These are phyloP conservation scores for Nicator chloris DNA, from an alignment of 2,113 vertebrate species.

Conservation along the genomic window DNA sequence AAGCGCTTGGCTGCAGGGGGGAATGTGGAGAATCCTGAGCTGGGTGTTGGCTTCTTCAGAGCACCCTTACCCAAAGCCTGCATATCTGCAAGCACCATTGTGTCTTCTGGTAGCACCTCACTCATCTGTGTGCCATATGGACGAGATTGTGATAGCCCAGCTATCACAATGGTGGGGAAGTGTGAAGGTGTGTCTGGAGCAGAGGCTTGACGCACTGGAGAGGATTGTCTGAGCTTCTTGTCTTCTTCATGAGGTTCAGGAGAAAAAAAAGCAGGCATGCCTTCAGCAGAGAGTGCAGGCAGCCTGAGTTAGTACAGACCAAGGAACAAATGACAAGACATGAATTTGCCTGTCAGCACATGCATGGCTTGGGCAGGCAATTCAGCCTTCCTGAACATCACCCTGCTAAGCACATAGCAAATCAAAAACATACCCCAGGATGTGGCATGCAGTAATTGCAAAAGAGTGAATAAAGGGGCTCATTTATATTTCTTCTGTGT, in stretches of 20 bases:
- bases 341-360: neutral
- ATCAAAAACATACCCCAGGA: neutral
- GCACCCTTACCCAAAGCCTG: neutral
- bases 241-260: neutral
- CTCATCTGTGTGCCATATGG: neutral
- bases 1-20: rapidly evolving
- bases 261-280: neutral
- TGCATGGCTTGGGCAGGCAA: neutral
- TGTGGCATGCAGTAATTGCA: neutral
- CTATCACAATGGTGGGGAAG: neutral
- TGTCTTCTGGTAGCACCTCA: neutral
- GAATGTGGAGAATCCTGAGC: neutral
- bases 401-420: neutral
- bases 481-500: neutral
- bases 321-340: neutral
- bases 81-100: neutral
- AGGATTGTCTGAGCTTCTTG: neutral
- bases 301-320: neutral
- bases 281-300: neutral
- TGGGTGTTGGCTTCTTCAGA: neutral
- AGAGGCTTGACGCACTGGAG: neutral
- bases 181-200: neutral
- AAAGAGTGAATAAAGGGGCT: neutral
- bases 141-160: neutral
- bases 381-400: neutral